Evolutionary conservation across 2,888 invertebrate species (phyloP), one percentile per base, ranked within the genome.

Genomic region (Chymomyza amoena): DNA sequence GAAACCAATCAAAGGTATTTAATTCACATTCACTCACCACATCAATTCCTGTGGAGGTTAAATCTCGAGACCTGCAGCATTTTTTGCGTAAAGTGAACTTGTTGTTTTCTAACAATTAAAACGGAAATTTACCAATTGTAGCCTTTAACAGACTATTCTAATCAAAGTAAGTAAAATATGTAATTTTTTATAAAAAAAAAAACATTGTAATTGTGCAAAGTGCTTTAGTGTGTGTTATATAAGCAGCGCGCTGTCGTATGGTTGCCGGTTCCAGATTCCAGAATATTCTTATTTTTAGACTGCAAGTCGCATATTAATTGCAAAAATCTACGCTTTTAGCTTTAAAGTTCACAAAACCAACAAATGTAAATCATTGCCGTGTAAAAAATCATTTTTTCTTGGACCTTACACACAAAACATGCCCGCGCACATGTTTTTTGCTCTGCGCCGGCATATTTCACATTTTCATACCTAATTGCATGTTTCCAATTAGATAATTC

Each of bases 191-290:
- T 45, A 45, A 13, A 10, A 13, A 45, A 45, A 45, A 13, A 6
- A 45, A 13, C 13, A 13, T 13, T 7, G 13, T 13, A 13, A 6
- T 45, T 4, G 6, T 6, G 39, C 39, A 2, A 45, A 13, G 2
- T 13, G 10, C 39, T 10, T 3, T 32, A 9, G 61, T 45, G 51
- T 13, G 36, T 28, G 68, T 82, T 82, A 82, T 82, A 84, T 82
- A 82, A 81, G 79, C 54, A 75, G 28, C 63, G 68, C 20, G 20
- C 66, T 63, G 60, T 70, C 54, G 54, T 32, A 51, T 45, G 13
- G 39, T 57, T n/a, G 52, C 87, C 87, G 85, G 86, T n/a, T n/a
- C n/a, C 72, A 75, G 57, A 60, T 87, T 83, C 82, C 74, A 77
- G 85, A 82, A 87, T 6, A 59, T 84, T 84, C 87, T 54, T n/a